These are phyloP conservation scores for Thinocorus orbignyianus DNA, from an alignment of 2,113 vertebrate species.

Conservation along the genomic window DNA sequence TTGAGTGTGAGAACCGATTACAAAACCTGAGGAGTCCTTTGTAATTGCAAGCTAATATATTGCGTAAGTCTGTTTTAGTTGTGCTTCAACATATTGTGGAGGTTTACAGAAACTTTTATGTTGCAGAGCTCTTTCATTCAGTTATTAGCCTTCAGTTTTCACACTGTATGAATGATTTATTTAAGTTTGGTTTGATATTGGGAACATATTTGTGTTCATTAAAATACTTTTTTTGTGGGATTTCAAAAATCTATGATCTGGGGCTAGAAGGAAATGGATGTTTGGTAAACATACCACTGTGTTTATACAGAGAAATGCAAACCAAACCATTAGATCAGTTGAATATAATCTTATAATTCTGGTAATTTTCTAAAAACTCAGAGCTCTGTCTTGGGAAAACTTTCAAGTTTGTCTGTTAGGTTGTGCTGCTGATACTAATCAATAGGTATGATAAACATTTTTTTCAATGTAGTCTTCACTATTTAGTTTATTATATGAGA, in stretches of 20 bases:
- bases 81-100: neutral
- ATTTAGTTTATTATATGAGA: neutral
- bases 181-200: neutral
- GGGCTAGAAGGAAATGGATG: slow-evolving; percentile 23
- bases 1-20: slow-evolving; percentile 67
- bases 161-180: neutral
- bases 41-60: slow-evolving; percentile 35
- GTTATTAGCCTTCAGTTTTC: neutral
- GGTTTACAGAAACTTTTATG: neutral
- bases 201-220: neutral
- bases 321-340: slow-evolving; percentile 60
- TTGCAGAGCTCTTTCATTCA: neutral
- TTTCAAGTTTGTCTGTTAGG: slow-evolving; percentile 44
- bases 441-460: neutral
- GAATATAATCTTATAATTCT: slow-evolving; percentile 28
- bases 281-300: slow-evolving; percentile 65
- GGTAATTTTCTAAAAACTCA: neutral
- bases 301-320: slow-evolving; percentile 72
- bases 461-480: neutral
- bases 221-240: neutral
- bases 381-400: slow-evolving; percentile 26
- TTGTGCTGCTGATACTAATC: slow-evolving; percentile 8
- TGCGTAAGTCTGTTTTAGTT: slow-evolving; percentile 43
- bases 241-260: slow-evolving; percentile 2
- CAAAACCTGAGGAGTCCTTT: slow-evolving; percentile 47